Evolutionary conservation across 2,888 invertebrate species (phyloP), one percentile per base, ranked within the genome.

Genomic region (Euclidia mi): DNA sequence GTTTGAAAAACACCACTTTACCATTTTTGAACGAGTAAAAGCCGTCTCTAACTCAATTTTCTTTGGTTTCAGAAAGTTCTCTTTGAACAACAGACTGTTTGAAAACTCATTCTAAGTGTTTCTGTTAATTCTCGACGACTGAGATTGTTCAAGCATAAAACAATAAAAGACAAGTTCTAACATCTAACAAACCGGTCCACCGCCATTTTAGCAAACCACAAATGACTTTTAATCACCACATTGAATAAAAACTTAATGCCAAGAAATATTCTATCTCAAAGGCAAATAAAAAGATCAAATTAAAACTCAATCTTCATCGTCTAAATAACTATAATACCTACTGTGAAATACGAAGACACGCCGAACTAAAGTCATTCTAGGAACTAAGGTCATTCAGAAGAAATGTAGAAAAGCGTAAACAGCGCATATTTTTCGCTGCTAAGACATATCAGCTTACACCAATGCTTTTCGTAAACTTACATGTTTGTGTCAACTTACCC

Each of bases 171-270:
- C 59, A 58, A 60, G 56, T 57, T 61, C 46, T 38, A 65, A 47
- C 51, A 46, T 31, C 55, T 47, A 29, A 50, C 52, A 68, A 75
- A 75, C 75, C 75, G 75, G 75, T 75, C 55, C 56, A 50, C 71
- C 57, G 72, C 73, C 72, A 76, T 74, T 74, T 76, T 74, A 58
- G 47, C 60, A 64, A 55, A 40, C 57, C 65, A 71, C 56, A 45
- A 59, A 45, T 61, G 68, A 61, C 75, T 69, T 64, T 63, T 58
- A 42, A 61, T 25, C 70, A 62, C 50, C 65, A 38, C 75, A 75
- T 71, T 71, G 60, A 47, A n/a, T n/a, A 73, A n/a, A 66, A 71
- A 71, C 67, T 75, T 70, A n/a, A n/a, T n/a, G n/a, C n/a, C n/a
- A n/a, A n/a, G n/a, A n/a, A n/a, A n/a, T n/a, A n/a, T n/a, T n/a